These are phyloP conservation scores for Seriola quinqueradiata DNA, from an alignment of 2,113 vertebrate genomes.

Conservation along the genomic window DNA sequence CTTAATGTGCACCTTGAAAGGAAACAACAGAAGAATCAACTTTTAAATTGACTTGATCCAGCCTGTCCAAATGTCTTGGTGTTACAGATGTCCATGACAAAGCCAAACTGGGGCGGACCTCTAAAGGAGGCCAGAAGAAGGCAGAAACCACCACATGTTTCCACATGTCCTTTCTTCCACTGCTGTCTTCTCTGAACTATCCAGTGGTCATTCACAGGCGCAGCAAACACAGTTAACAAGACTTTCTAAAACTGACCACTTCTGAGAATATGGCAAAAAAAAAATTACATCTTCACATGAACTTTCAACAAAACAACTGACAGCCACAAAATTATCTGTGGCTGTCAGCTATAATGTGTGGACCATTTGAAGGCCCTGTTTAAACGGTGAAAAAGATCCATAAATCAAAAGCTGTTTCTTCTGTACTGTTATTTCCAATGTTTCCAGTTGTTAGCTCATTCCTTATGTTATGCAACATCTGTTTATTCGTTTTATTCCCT, in stretches of 20 bases:
- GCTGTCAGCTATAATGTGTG: slow-evolving; percentile 69
- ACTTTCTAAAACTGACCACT: slow-evolving; percentile 73
- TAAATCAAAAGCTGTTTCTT: slow-evolving; percentile 67
- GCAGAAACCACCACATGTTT: slow-evolving; percentile 75
- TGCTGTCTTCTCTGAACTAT: slow-evolving; percentile 31
- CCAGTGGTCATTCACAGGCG: slow-evolving; percentile 67
- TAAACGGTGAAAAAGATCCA: slow-evolving; percentile 56
- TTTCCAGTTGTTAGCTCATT: slow-evolving; percentile 67
- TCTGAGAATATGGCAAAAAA: slow-evolving; percentile 61
- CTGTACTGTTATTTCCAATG: slow-evolving; percentile 55
- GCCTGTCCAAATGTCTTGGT: slow-evolving; percentile 43
- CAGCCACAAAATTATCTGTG: slow-evolving; percentile 67
- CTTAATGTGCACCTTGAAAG: slow-evolving; percentile 57
- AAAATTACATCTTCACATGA: slow-evolving; percentile 70
- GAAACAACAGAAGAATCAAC: slow-evolving; percentile 65
- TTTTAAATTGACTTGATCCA: slow-evolving; percentile 56
- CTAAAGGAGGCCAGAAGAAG: slow-evolving; percentile 70
- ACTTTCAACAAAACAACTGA: slow-evolving; percentile 72
- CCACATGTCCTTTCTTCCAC: slow-evolving; percentile 63
- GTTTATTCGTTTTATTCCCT: slow-evolving; percentile 54
- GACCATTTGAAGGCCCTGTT: slow-evolving; percentile 61
- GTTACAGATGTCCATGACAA: slow-evolving; percentile 68
- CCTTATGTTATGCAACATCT: slow-evolving; percentile 60
- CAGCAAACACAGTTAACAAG: slow-evolving; percentile 65
- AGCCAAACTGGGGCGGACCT: slow-evolving; percentile 67